Percentiles rank a stretch among this genome's conserved stretches.
These are phyloP conservation scores for Phyllostomus hastatus DNA, from an alignment of 2,113 vertebrate species.

Conservation along the genomic window DNA sequence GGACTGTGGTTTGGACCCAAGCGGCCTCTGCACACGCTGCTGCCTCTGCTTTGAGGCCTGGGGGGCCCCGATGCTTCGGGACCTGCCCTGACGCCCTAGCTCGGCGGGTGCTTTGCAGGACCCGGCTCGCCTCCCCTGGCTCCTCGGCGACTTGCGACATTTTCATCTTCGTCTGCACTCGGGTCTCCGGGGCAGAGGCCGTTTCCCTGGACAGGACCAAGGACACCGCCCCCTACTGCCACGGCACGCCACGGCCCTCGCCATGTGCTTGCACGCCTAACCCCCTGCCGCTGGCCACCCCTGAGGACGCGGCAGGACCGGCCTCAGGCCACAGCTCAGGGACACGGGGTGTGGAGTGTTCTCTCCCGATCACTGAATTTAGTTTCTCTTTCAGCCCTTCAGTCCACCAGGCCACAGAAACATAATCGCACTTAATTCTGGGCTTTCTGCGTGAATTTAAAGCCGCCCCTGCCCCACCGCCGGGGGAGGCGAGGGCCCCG, in stretches of 20 bases:
- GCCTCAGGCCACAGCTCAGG: not conserved
- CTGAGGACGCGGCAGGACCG: not conserved
- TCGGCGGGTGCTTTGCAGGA: not conserved
- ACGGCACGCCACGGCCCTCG: not conserved
- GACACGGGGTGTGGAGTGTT: fast-evolving
- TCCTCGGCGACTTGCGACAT: fast-evolving
- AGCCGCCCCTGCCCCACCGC: not conserved
- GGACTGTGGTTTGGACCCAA: fast-evolving
- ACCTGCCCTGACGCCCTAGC: fast-evolving
- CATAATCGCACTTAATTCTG: not conserved
- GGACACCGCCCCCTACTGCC: too few relatives aligned
- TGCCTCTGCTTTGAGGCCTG: not conserved
- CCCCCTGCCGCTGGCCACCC: not conserved
- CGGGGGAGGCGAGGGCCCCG: not conserved
- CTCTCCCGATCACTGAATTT: not conserved
- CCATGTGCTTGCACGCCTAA: fast-evolving
- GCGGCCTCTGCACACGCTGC: fast-evolving
- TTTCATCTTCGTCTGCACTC: fast-evolving
- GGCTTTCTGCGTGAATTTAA: not conserved
- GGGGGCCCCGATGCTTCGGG: not conserved
- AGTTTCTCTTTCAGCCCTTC: not conserved
- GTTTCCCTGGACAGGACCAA: not conserved
- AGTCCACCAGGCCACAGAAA: not conserved
- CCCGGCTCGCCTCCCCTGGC: fast-evolving
- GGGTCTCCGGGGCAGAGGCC: not conserved